These are phyloP conservation scores for Herpetotheres cachinnans DNA, from an alignment of 2,113 vertebrate species.

Conservation along the genomic window DNA sequence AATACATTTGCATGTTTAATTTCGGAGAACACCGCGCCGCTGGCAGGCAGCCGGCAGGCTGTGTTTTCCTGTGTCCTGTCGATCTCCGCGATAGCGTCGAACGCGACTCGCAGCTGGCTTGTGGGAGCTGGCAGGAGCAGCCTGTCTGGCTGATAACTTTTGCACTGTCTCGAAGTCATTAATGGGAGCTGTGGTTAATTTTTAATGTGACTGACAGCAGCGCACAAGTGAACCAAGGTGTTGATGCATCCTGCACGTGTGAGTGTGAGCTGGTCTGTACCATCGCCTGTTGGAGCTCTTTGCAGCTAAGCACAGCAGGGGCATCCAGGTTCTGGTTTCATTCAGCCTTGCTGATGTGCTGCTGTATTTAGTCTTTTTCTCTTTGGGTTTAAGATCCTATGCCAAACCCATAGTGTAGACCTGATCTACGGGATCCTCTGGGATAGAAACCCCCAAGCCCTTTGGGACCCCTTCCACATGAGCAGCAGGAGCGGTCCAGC, in stretches of 20 bases:
- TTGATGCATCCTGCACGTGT: not conserved
- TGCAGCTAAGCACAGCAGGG: not conserved
- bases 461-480: fast-evolving
- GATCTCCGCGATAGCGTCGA: not conserved
- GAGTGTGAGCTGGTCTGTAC: not conserved
- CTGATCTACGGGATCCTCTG: too few relatives aligned
- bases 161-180: not conserved
- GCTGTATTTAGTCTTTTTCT: not conserved
- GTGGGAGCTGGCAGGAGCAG: not conserved
- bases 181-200: not conserved
- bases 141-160: not conserved
- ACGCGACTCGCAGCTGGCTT: fast-evolving
- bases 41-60: not conserved
- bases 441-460: not conserved
- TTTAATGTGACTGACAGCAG: not conserved
- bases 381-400: not conserved
- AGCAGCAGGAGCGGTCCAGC: fast-evolving
- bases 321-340: not conserved
- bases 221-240: not conserved
- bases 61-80: not conserved
- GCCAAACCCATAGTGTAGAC: fast-evolving
- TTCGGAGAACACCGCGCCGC: not conserved
- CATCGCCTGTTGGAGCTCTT: not conserved
- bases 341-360: not conserved
- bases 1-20: not conserved